Evolutionary conservation across 2,113 vertebrate species (phyloP), one percentile per base, ranked within the genome.

Genomic region (Clarias macrocephalus): DNA sequence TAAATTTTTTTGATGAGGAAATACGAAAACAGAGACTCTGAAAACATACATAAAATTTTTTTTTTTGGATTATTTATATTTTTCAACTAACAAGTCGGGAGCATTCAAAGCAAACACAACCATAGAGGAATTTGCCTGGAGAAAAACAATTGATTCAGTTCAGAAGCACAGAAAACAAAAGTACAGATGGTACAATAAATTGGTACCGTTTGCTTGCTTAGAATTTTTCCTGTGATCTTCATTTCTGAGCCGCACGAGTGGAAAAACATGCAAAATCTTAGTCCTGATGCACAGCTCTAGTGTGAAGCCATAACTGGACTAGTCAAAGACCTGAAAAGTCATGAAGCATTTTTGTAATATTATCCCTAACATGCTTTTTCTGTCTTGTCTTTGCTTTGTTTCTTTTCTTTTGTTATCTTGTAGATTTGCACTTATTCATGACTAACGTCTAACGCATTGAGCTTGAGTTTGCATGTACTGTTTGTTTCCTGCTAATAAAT

Each of bases 361-460:
- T 30, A n/a, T 25, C 23, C 37, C 48, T 62, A 54, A 85, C 48
- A 16, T 52, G 10, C 19, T 86, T 2, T 59, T 81, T 59, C 54
- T 42, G 16, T 75, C 23, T 33, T 73, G 37, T 72, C 25, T 87
- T n/a, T 81, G 37, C n/a, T 73, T 42, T 54, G 30, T 72, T 15
- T 28, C 16, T 30, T 59, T 75, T 19, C 7, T 87, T 73, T 62
- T 73, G 15, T 23, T 52, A 6, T 73, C 42, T 25, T 21, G 28
- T n/a, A 42, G 9, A 37, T 73, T 60, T 28, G 4, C 16, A 18
- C 1, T 57, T 70, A 28, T 63, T 87, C 13, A 63, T 25, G 25
- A 23, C 66, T 86, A 59, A 82, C 13, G 5, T 75, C 37, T 75
- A 79, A 80, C 82, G 52, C 21, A 19, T 86, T 81, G 12, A n/a